Base-by-base conservation (phyloP, 2,113 vertebrate genomes). In the Recurvirostra avosetta region DNA sequence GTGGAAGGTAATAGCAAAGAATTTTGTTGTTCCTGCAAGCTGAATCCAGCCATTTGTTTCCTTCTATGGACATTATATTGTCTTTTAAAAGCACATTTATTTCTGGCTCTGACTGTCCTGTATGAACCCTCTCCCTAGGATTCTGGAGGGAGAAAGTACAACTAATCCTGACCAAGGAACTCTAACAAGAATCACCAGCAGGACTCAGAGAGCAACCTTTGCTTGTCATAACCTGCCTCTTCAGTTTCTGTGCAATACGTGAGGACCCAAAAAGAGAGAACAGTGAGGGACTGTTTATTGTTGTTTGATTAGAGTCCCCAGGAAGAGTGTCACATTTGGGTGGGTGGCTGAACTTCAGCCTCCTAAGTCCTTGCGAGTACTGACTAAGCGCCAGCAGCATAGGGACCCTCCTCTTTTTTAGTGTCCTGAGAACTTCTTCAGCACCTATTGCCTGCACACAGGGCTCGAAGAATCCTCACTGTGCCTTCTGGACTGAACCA, bases 11-110 rank as follows among this genome's bases (percentile, higher is more conserved):
- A 83, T 11, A 74, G 50, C 47, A 78, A 83, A 92, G 41, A 92
- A 96, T 93, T 90, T 62, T 88, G 78, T 73, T 8, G 3, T 80
- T 88, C 47, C 68, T 86, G 19, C 41, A 90, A 90, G 68, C 32
- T 68, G 63, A 94, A 95, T 81, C 65, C 53, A 88, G 66, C 19
- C 65, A 76, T 93, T 94, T 92, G 8, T 84, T 93, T 90, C 70
- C 86, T 90, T 96, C 88, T 90, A 59, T 50, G 75, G 50, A 78
- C 43, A 56, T 73, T 34, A 67, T 20, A 79, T 16, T 27, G 73
- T 34, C 17, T 88, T 90, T 74, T 52, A 82, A 92, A 91, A 96
- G 67, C 15, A n/a, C n/a, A 62, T 84, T 89, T 96, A 96, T 94
- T 96, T 94, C 70, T 88, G 74, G 19, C 41, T 84, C 43, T 90